phyloP scores from a whole-genome alignment of 2,113 vertebrate species.

The Lanius ludovicianus region DNA sequence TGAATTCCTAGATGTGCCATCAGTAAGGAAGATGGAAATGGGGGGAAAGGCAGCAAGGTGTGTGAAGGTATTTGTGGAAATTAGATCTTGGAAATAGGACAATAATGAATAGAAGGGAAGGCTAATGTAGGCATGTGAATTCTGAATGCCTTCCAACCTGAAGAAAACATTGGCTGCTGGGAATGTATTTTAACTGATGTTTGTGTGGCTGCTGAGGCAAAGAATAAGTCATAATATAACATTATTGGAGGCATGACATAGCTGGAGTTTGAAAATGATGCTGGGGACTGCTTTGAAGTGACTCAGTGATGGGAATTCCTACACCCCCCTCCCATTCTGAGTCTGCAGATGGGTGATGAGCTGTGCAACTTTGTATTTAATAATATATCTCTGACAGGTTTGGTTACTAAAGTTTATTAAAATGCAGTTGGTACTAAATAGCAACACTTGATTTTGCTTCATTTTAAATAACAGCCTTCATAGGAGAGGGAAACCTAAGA shows the following conservation, averaged over 20 bases:
- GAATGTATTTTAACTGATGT: neutral
- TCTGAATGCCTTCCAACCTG: neutral
- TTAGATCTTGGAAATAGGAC: neutral
- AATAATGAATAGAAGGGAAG: neutral
- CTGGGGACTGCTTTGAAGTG: neutral
- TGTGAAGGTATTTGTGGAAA: neutral
- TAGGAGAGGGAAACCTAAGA: neutral
- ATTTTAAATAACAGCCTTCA: neutral
- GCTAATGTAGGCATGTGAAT: neutral
- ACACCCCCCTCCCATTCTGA: neutral
- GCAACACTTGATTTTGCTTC: neutral
- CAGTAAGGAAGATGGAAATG: neutral
- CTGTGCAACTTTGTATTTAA: neutral
- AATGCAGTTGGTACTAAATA: neutral
- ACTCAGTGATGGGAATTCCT: neutral
- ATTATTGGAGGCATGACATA: neutral
- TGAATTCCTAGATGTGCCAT: neutral
- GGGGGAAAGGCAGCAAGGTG: neutral
- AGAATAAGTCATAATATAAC: neutral
- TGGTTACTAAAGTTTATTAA: neutral
- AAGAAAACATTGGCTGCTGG: neutral
- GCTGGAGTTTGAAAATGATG: neutral
- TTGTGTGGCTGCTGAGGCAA: neutral
- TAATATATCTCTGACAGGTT: neutral
- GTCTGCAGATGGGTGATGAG: neutral